phyloP scores from a whole-genome alignment of 2,113 vertebrate genomes.

The Chiloscyllium plagiosum region DNA sequence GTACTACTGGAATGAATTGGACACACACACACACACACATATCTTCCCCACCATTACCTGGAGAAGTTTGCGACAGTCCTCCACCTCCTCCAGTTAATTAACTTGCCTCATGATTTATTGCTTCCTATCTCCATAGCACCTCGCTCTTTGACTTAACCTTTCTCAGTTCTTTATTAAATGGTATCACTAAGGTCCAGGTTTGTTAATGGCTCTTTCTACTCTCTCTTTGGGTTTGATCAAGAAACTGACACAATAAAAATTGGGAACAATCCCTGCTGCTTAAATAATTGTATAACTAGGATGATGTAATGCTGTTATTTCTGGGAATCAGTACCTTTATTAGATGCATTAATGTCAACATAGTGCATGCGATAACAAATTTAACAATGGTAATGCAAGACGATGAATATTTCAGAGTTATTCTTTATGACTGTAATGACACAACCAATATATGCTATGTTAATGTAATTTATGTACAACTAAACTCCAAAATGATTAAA shows the following conservation, averaged over 20 bases:
- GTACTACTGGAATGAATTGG: background rate
- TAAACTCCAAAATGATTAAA: slow-evolving; percentile 29
- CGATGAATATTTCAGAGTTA: slow-evolving; percentile 26
- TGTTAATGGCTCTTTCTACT: background rate
- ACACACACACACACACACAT: too few relatives aligned
- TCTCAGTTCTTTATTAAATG: background rate
- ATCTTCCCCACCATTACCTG: too few relatives aligned
- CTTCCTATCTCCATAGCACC: background rate
- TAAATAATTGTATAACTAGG: background rate
- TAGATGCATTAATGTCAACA: slow-evolving; percentile 29
- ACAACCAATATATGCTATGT: background rate
- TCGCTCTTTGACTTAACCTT: background rate
- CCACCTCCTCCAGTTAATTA: background rate
- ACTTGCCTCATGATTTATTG: background rate
- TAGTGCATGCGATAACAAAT: slow-evolving; percentile 17
- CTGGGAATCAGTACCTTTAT: slow-evolving; percentile 9
- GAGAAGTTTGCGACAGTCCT: background rate
- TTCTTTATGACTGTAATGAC: slow-evolving; percentile 11
- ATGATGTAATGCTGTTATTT: slow-evolving; percentile 2
- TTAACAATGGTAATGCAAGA: background rate
- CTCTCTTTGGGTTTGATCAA: background rate
- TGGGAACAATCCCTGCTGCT: background rate
- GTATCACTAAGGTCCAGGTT: background rate
- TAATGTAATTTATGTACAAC: slow-evolving; percentile 28
- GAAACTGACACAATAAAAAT: background rate